Evolutionary conservation across 2,113 vertebrate genomes (phyloP).

Genomic region (Chrysochloris asiatica): DNA sequence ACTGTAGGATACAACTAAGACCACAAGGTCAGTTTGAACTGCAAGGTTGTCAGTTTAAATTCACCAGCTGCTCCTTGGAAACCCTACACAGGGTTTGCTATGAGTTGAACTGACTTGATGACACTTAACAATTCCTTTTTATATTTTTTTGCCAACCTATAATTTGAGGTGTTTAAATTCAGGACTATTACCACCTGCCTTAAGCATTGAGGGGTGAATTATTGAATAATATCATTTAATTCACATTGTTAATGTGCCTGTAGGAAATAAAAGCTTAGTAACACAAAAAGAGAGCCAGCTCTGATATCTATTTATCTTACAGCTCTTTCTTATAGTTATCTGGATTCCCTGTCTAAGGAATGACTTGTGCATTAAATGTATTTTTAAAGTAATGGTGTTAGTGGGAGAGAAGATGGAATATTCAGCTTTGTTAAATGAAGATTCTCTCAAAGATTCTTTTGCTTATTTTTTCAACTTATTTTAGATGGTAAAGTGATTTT

Average conservation of each 20-base stretch:
- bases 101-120: too few relatives aligned
- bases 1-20: too few relatives aligned
- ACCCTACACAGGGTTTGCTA: too few relatives aligned
- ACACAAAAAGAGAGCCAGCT: slow-evolving; percentile 37
- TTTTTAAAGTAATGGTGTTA: slow-evolving; percentile 25
- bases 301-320: slow-evolving; percentile 18
- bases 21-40: too few relatives aligned
- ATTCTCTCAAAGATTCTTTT: slow-evolving; percentile 20
- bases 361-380: slow-evolving; percentile 31
- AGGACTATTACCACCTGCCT: background rate
- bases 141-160: background rate
- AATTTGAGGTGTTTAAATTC: slow-evolving; percentile 10
- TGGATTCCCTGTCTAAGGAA: slow-evolving; percentile 25
- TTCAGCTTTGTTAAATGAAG: slow-evolving; percentile 35
- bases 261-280: slow-evolving; percentile 16
- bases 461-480: slow-evolving; percentile 31
- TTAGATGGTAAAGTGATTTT: background rate
- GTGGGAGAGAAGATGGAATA: background rate
- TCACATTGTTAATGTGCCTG: slow-evolving; percentile 17
- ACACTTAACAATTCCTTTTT: background rate
- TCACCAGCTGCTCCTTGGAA: too few relatives aligned
- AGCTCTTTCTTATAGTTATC: slow-evolving; percentile 25
- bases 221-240: slow-evolving; percentile 35
- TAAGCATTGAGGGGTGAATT: slow-evolving; percentile 27
- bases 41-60: too few relatives aligned